Evolutionary conservation across 2,797 vertebrate species (phyloP), one percentile per base, ranked within the genome.

Genomic region (Zalophus californianus): DNA sequence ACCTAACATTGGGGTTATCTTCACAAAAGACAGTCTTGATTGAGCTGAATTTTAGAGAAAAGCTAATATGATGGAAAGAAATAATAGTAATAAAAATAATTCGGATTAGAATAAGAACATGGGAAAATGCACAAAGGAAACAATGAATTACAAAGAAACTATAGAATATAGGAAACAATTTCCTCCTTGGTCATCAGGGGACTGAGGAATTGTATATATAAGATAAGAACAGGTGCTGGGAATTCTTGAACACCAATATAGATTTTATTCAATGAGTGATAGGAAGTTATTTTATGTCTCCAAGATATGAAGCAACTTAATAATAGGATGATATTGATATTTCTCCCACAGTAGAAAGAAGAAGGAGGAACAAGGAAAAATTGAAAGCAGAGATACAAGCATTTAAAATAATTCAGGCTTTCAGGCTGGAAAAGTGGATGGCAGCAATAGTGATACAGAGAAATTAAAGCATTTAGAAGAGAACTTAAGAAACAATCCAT

Each of bases 21-120:
- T 93, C 90, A 91, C 8, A 38, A 44, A 91, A 83, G 54, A 78
- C 2, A 80, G 27, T 79, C 58, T 68, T 48, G 35, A 23, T 54
- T 91, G 66, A 38, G 15, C 27, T 79, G 38, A 70, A 86, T 90
- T 32, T 93, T 96, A 29, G 91, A 89, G 29, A 77, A 91, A 94
- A 73, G 9, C 70, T 72, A 80, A 87, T 54, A 23, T 48, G 14
- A 60, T 56, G 9, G 70, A 89, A 91, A 73, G 48, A n/a, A 78
- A 73, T 32, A 50, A 79, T 16, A 87, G 70, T 20, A 48, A 60
- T 35, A 68, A 41, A 79, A 60, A 82, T 64, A 60, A 44, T 68
- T 79, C 35, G 50, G 32, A 62, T 16, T 50, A 78, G 88, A 54
- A 41, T 38, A 82, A 72, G 8, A 96, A 90, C 38, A 84, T 44